A percentile compares a stretch with the other conserved stretches of the same genome.
Evolutionary conservation across 2,888 invertebrate species (phyloP).

Genomic region (Ophion ellenae): DNA sequence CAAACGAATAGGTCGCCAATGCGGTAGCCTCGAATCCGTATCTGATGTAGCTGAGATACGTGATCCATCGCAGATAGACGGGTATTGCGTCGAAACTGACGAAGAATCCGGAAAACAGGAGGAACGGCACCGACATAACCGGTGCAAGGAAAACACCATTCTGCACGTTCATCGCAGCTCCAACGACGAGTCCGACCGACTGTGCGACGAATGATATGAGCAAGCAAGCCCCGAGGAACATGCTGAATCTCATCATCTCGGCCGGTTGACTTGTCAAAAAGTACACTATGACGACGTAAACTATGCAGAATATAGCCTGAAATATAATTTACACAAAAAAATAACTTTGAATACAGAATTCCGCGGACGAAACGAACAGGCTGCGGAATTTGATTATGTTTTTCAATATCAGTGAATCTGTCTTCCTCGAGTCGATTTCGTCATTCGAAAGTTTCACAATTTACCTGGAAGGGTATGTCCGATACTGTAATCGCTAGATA

Average conservation of each 20-base stretch:
- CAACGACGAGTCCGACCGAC: constrained; percentile 97
- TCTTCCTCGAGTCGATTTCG: background rate
- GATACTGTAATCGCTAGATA: constrained; percentile 98
- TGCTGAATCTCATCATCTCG: constrained; percentile 91
- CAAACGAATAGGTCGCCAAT: constrained; percentile 95
- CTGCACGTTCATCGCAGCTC: constrained; percentile 97
- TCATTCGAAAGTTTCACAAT: constrained; percentile 19
- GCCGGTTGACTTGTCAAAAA: constrained; percentile 97
- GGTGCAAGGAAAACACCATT: constrained; percentile 98
- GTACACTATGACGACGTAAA: constrained; percentile 97
- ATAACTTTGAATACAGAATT: background rate
- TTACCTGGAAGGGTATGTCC: constrained; percentile 98
- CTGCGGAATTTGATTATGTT: background rate
- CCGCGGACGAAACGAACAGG: background rate
- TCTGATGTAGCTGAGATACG: constrained; percentile 96
- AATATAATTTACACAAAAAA: constrained; percentile 72
- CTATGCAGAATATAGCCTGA: constrained; percentile 96
- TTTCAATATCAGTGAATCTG: background rate
- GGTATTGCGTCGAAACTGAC: constrained; percentile 98
- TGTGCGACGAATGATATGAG: constrained; percentile 97
- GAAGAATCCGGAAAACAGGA: constrained; percentile 98
- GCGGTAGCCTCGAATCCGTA: constrained; percentile 98
- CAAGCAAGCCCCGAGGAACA: constrained; percentile 95
- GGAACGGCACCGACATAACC: constrained; percentile 97
- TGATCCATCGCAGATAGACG: constrained; percentile 96